phyloP scores from a whole-genome alignment of 2,113 vertebrate species.

The Crotalus tigris region DNA sequence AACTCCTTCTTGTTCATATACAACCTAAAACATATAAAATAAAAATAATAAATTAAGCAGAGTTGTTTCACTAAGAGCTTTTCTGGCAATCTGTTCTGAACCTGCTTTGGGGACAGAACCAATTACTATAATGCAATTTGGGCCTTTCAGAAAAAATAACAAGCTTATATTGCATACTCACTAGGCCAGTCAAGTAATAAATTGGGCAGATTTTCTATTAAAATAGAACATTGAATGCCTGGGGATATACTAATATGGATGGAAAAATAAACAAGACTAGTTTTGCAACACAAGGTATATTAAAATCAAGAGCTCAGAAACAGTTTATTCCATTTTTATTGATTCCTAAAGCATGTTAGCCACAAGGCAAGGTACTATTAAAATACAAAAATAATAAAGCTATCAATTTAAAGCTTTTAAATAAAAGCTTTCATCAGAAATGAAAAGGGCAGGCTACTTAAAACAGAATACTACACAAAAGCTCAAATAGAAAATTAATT shows the following conservation, averaged over 20 bases:
- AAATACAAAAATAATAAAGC: not conserved
- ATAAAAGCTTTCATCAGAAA: not conserved
- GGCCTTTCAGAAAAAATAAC: not conserved
- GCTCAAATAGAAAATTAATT: not conserved
- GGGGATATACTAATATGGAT: not conserved
- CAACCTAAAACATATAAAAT: conserved; percentile 70
- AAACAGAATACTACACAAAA: not conserved
- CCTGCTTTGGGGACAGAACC: not conserved
- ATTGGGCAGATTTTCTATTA: not conserved
- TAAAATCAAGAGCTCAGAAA: not conserved
- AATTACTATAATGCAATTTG: not conserved
- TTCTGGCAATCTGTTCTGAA: not conserved
- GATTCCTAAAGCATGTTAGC: not conserved
- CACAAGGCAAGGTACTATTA: not conserved
- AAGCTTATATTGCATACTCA: not conserved
- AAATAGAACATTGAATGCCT: not conserved
- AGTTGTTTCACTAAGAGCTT: not conserved
- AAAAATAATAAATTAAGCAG: not conserved
- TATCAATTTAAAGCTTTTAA: not conserved
- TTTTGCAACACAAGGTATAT: not conserved
- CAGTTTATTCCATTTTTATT: not conserved
- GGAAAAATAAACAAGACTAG: not conserved
- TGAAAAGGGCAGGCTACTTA: not conserved
- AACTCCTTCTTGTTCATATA: conserved; percentile 91
- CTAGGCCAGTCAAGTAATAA: not conserved